Evolutionary conservation across 1,140 invertebrate genomes (phyloP).

Genomic region (Drosophila neocordata): DNA sequence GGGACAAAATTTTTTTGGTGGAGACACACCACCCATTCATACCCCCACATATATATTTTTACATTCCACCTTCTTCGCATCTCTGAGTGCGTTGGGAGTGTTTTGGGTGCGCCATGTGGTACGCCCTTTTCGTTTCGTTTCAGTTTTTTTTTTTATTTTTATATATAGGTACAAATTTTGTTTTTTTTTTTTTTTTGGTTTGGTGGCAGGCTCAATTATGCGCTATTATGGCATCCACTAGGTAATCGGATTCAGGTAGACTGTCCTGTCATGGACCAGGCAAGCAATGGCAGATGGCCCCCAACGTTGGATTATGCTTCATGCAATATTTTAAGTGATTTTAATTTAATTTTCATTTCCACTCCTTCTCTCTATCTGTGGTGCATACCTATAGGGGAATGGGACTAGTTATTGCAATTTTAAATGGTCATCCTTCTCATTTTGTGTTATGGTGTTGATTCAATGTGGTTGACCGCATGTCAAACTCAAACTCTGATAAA

Average conservation of each 20-base stretch:
- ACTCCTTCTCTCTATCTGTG: not conserved
- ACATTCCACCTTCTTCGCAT: not conserved
- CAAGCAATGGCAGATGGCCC: conserved; percentile 23
- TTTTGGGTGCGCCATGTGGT: not conserved
- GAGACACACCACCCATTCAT: not conserved
- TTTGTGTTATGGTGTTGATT: conserved; percentile 41
- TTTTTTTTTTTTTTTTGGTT: not conserved
- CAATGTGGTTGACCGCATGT: conserved; percentile 57
- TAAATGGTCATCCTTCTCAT: conserved; percentile 38
- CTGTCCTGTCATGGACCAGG: not conserved
- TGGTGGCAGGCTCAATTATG: conserved; percentile 26
- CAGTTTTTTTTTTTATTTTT: too few species aligned
- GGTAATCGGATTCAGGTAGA: conserved; percentile 14
- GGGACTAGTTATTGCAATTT: not conserved
- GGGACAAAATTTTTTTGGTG: not conserved
- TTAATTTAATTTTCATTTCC: conserved; percentile 77
- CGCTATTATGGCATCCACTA: conserved; percentile 19
- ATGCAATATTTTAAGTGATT: conserved; percentile 76
- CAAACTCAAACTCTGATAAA: conserved; percentile 53
- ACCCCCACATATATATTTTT: too few species aligned
- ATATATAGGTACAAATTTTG: too few species aligned
- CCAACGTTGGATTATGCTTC: not conserved
- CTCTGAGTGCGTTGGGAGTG: not conserved
- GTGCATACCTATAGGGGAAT: conserved; percentile 33
- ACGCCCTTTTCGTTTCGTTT: conserved; percentile 9